Evolutionary conservation across 2,888 invertebrate genomes (phyloP).

Genomic region (Eupithecia vulgata): DNA sequence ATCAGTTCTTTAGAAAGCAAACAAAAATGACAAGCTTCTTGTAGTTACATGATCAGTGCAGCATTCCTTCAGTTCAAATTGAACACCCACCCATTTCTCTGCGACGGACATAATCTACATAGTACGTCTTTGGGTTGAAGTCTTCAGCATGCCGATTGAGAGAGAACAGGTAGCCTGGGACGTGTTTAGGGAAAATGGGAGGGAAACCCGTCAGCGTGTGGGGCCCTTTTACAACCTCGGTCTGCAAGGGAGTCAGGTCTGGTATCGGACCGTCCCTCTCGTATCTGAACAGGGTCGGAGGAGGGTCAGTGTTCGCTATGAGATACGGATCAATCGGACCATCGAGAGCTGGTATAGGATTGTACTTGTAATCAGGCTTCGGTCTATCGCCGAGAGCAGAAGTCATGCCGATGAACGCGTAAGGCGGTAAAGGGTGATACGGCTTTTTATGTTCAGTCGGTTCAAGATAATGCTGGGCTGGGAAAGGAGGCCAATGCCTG

Average conservation of each 20-base stretch:
- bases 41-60: conserved; percentile 55
- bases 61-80: conserved; percentile 77
- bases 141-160: conserved; percentile 77
- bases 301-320: conserved; percentile 65
- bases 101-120: conserved; percentile 81
- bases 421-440: conserved; percentile 71
- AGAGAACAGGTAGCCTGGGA: conserved; percentile 78
- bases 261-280: conserved; percentile 78
- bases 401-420: conserved; percentile 77
- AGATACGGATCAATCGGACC: conserved; percentile 75
- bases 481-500: conserved; percentile 77
- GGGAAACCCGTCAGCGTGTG: conserved; percentile 76
- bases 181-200: conserved; percentile 77
- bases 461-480: conserved; percentile 76
- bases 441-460: conserved; percentile 66
- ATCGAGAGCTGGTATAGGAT: conserved; percentile 71
- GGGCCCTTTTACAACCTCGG: conserved; percentile 69
- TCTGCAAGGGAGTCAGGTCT: conserved; percentile 66
- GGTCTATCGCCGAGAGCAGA: conserved; percentile 75
- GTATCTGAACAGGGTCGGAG: conserved; percentile 73
- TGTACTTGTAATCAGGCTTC: conserved; percentile 71
- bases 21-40: conserved; percentile 54
- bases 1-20: conserved; percentile 61
- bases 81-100: conserved; percentile 83
- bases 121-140: conserved; percentile 79